Evolutionary conservation across 2,113 vertebrate species (phyloP).

Genomic region (Pygathrix nemaeus): DNA sequence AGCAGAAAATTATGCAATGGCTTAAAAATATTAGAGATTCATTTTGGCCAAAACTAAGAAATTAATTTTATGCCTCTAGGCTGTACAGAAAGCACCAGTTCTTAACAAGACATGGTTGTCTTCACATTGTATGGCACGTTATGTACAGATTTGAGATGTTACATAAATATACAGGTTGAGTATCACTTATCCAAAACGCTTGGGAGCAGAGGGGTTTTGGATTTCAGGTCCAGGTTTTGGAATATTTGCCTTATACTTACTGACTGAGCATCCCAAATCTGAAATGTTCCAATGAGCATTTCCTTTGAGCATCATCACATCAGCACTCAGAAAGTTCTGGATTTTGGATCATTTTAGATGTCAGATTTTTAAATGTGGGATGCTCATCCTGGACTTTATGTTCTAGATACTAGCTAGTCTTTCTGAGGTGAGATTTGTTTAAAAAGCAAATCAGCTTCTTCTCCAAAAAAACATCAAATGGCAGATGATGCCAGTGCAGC

Average conservation of each 20-base stretch:
- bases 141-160: neutral
- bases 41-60: slow-evolving; percentile 39
- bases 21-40: slow-evolving; percentile 18
- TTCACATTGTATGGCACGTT: neutral
- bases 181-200: neutral
- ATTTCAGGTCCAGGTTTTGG: neutral
- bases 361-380: neutral
- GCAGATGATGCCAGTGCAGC: no score
- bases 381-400: neutral
- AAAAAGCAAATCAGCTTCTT: neutral
- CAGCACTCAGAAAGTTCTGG: neutral
- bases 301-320: neutral
- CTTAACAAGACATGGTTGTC: neutral
- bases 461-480: no score
- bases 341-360: neutral
- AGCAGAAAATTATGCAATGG: neutral
- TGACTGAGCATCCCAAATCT: neutral
- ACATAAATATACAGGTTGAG: neutral
- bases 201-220: neutral
- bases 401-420: neutral
- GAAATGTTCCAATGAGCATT: neutral
- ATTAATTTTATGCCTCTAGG: neutral
- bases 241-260: neutral
- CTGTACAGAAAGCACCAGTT: neutral
- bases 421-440: neutral